Evolutionary conservation across 1,140 invertebrate genomes (phyloP), one percentile per base, ranked within the genome.

Genomic region (Carcinoscorpius rotundicauda): DNA sequence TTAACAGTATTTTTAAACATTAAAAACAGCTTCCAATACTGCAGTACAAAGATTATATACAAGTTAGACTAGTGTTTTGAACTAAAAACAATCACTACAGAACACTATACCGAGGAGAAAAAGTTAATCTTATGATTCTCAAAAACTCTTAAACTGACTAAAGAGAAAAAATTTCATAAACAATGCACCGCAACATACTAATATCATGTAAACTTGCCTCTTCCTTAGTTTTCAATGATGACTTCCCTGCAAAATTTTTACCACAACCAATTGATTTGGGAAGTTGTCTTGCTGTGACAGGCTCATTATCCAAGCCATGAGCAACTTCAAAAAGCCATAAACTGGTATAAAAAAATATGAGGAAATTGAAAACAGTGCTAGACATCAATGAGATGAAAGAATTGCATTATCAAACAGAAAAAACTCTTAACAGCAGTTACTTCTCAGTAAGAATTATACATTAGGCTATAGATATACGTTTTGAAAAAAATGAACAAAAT

Each of bases 221-320:
- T 63, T 88, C 83, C 64, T 83, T 76, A 3, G 85, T 85, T 4
- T 78, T 77, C 11, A 97, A 81, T n/a, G 85, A 84, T 67, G 84
- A 83, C 75, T 85, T 87, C 0, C 93, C 94, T 9, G 84, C 83
- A 76, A 98, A 97, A 71, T 89, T 91, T 79, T 98, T 98, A 73
- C 90, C 93, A 73, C 93, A 96, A 0, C 92, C 94, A 70, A 98
- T 94, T 52, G 92, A 97, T 76, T 97, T 97, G 2, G 91, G 81
- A 60, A 93, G 82, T 66, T 93, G 84, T 72, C 91, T 81, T 0
- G 85, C 81, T 64, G 81, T 86, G 0, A 98, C 94, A 49, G 86
- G 84, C 73, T 97, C 94, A 68, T 85, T 73, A 72, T 97, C 93
- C 66, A 92, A 84, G 6, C 96, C 96, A 67, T 86, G 81, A 11